A percentile compares a stretch with the other conserved stretches of the same genome.
These are phyloP conservation scores for Drosophila falleni DNA, from an alignment of 2,888 invertebrate genomes.

Conservation along the genomic window DNA sequence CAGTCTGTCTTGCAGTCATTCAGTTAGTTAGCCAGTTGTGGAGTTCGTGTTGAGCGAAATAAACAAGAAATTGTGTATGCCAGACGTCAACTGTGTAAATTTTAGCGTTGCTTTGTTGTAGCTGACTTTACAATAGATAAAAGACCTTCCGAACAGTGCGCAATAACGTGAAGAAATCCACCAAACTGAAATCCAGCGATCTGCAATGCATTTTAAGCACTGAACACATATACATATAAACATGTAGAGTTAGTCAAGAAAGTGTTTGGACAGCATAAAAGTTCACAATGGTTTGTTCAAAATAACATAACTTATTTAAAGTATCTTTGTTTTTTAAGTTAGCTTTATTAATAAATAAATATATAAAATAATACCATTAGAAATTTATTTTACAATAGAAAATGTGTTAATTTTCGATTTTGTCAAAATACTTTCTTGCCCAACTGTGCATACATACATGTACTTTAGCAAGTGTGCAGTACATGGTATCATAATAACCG, in stretches of 20 bases:
- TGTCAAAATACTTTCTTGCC: too few species aligned
- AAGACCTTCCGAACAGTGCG: slow-evolving; percentile 42
- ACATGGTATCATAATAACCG: slow-evolving; percentile 47
- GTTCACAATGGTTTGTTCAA: too few species aligned
- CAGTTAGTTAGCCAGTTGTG: slow-evolving; percentile 29
- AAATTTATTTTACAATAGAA: too few species aligned
- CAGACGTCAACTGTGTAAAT: slow-evolving; percentile 56
- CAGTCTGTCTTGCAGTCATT: slow-evolving; percentile 28
- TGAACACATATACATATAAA: slow-evolving; percentile 11
- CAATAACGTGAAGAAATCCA: slow-evolving; percentile 63
- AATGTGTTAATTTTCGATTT: too few species aligned
- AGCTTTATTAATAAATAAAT: too few species aligned
- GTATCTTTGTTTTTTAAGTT: too few species aligned
- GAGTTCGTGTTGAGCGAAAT: slow-evolving; percentile 42
- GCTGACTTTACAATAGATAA: slow-evolving; percentile 61
- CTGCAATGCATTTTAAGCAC: slow-evolving; percentile 54
- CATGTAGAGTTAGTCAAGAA: neutral
- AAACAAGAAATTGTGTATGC: slow-evolving; percentile 70
- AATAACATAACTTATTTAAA: too few species aligned
- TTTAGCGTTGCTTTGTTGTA: slow-evolving; percentile 37
- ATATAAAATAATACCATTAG: too few species aligned
- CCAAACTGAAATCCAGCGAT: slow-evolving; percentile 37
- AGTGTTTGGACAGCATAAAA: too few species aligned
- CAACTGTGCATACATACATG: slow-evolving; percentile 8
- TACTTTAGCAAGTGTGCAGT: neutral